Evolutionary conservation across 2,113 vertebrate genomes (phyloP).

Genomic region (Scalopus aquaticus): DNA sequence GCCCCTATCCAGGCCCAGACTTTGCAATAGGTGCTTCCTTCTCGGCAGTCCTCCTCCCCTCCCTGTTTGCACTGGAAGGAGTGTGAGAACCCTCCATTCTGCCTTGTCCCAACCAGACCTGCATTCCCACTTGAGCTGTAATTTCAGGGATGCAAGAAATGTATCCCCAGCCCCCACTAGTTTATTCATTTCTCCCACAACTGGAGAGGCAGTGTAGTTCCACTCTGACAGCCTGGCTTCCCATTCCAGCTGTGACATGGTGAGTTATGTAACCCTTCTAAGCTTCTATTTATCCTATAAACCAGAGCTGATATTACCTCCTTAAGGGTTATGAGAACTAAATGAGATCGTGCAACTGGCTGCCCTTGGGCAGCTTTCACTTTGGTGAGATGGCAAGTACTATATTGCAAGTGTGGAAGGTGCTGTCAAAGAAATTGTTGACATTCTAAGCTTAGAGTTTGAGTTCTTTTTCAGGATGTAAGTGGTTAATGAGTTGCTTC

Average conservation of each 20-base stretch:
- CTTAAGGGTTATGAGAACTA: neutral
- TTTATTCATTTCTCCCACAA: neutral
- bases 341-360: neutral
- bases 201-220: neutral
- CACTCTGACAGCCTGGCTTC: neutral
- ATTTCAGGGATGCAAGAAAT: neutral
- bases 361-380: neutral
- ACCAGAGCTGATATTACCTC: neutral
- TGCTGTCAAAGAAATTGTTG: neutral
- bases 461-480: neutral
- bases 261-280: neutral
- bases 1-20: neutral
- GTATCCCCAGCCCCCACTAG: neutral
- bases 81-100: too few species aligned
- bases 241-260: neutral
- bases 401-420: too few species aligned
- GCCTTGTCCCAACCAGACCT: neutral
- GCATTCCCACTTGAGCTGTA: neutral
- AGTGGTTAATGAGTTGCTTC: neutral
- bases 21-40: neutral
- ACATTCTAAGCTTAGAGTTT: constrained; percentile 12
- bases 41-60: neutral
- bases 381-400: neutral
- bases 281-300: neutral
- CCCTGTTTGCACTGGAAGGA: neutral